phyloP scores from a whole-genome alignment of 2,888 invertebrate genomes.

The Fabriciana adippe region DNA sequence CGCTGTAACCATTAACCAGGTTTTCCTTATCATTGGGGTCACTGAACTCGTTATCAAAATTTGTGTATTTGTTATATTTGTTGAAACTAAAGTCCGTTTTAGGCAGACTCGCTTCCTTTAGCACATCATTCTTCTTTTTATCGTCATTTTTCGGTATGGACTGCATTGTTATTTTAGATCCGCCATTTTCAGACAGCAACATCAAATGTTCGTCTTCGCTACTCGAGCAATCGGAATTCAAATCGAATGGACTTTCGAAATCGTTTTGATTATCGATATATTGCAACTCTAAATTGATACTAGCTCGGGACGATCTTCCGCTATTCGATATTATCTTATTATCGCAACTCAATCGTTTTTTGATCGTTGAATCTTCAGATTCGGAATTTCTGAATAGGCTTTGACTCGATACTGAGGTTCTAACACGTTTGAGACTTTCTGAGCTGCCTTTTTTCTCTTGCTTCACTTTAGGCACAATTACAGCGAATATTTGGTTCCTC shows the following conservation, averaged over 20 bases:
- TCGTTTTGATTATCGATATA: slow-evolving; percentile 66
- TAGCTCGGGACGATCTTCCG: slow-evolving; percentile 66
- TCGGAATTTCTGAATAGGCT: slow-evolving; percentile 66
- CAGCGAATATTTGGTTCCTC: slow-evolving; percentile 72
- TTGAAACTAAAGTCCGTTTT: slow-evolving; percentile 67
- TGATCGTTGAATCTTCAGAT: slow-evolving; percentile 70
- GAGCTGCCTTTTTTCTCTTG: slow-evolving; percentile 57
- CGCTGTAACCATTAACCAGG: slow-evolving; percentile 62
- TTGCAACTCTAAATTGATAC: slow-evolving; percentile 70
- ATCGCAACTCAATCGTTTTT: slow-evolving; percentile 76
- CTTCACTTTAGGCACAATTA: slow-evolving; percentile 74
- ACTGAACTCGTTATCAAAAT: slow-evolving; percentile 75
- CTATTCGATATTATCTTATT: slow-evolving; percentile 67
- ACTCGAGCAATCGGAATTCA: slow-evolving; percentile 73
- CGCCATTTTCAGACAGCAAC: slow-evolving; percentile 73
- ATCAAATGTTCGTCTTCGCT: slow-evolving; percentile 78
- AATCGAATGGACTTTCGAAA: slow-evolving; percentile 60
- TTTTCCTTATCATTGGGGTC: slow-evolving; percentile 77
- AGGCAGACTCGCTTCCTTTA: slow-evolving; percentile 68
- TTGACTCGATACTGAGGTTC: slow-evolving; percentile 66
- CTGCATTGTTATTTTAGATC: slow-evolving; percentile 77
- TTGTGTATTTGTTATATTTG: slow-evolving; percentile 71
- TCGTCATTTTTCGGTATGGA: slow-evolving; percentile 55
- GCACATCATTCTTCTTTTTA: slow-evolving; percentile 61
- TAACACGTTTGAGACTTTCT: slow-evolving; percentile 62